Base-by-base conservation (phyloP, 2,888 invertebrate species). In the Polydrusus pterygomalis region DNA sequence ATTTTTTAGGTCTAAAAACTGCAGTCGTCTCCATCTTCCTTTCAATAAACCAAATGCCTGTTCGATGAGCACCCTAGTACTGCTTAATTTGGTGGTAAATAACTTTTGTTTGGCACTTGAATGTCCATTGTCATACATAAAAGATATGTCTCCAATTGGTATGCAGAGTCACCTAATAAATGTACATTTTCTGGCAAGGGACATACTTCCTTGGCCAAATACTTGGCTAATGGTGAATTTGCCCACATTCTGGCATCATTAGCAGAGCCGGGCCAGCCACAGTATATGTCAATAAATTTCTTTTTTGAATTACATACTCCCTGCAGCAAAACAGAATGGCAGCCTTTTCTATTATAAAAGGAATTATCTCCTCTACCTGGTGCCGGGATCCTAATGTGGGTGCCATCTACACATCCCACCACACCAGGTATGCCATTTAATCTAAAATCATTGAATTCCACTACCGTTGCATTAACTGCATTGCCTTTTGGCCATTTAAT, bases 211-310 rank as follows among this genome's bases (percentile, higher is more conserved):
- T 9, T 38, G 38, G 38, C 38, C 7, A 38, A 38, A 38, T 38
- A 38, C 9, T 38, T 38, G 34, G 18, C 11, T 20, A 54, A 54
- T 25, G 60, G 62, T 13, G 63, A 63, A 43, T 62, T 51, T 8
- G 63, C 11, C 40, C 45, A 60, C 40, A 69, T 54, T 67, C 71
- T 45, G 34, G 54, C 62, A 51, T 75, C 75, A 63, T 75, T 65
- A 17, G 54, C 34, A 10, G 75, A 75, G 13, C 67, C 75, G 25
- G 70, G 62, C 70, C 75, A 75, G 5, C 75, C 75, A 62, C 75
- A 70, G 47, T 43, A 70, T 30, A 70, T 64, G 64, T 75, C 51
- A 18, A 62, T 60, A 51, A 74, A 68, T 20, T 25, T 17, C 43
- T 11, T 38, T 62, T 70, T 38, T 17, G 34, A 25, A 38, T 73